Conservation (phyloP, 2,888 invertebrate genomes). For the Euzetes globulus region DNA sequence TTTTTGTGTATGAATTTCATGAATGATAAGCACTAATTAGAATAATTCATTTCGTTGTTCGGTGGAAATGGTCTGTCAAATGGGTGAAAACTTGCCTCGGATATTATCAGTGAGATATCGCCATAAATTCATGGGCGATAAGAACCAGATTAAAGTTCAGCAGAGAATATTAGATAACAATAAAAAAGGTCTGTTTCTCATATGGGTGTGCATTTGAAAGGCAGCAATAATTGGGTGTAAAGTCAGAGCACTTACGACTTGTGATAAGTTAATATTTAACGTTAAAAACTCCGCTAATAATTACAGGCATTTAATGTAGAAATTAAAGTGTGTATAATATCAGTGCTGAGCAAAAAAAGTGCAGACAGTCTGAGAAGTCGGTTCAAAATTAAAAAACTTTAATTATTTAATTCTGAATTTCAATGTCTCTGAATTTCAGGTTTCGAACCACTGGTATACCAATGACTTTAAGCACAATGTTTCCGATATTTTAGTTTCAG, state of each 20-base stretch:
- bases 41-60: not conserved
- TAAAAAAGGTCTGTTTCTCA: not conserved
- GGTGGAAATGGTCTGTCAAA: not conserved
- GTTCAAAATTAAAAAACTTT: not conserved
- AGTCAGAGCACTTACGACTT: slow-evolving; percentile 11
- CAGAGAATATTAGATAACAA: not conserved
- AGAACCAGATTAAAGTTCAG: not conserved
- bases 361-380: not conserved
- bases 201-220: slow-evolving; percentile 16
- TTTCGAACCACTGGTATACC: too few relatives aligned
- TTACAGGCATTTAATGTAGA: not conserved
- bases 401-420: not conserved
- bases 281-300: not conserved
- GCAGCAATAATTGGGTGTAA: slow-evolving; percentile 26
- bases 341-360: not conserved
- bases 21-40: not conserved
- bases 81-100: not conserved
- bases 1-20: not conserved
- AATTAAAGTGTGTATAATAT: not conserved
- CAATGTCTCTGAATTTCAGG: too few relatives aligned
- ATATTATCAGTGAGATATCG: not conserved
- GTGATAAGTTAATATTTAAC: slow-evolving; percentile 27
- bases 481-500: too few relatives aligned
- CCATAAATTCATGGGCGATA: not conserved
- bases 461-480: too few relatives aligned